Conservation (phyloP, 2,888 invertebrate genomes). For the Creontiades dilutus region DNA sequence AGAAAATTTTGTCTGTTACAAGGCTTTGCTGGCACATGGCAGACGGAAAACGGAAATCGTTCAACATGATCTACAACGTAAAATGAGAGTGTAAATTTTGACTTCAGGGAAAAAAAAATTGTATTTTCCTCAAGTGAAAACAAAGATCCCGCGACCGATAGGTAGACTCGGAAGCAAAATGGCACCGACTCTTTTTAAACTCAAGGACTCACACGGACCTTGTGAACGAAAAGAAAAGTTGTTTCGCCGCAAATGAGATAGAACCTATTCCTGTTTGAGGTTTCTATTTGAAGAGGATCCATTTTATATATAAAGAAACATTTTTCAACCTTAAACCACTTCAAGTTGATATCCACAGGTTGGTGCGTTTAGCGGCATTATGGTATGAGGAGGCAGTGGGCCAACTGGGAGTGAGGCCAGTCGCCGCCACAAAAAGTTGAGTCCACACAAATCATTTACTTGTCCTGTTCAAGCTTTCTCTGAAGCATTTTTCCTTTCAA, state of each 20-base stretch:
- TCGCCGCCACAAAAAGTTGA: not conserved
- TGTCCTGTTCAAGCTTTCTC: not conserved
- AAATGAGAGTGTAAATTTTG: too few relatives aligned
- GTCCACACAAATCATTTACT: constrained; percentile 16
- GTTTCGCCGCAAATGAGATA: constrained; percentile 25
- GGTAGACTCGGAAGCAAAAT: not conserved
- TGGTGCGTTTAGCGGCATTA: constrained; percentile 28
- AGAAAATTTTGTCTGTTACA: too few relatives aligned
- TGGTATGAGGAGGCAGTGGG: not conserved
- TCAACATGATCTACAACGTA: too few relatives aligned
- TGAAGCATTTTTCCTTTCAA: too few relatives aligned
- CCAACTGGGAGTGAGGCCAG: constrained; percentile 34
- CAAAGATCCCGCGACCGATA: too few relatives aligned
- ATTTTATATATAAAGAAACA: constrained; percentile 5
- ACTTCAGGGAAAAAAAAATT: too few relatives aligned
- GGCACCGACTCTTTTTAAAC: not conserved
- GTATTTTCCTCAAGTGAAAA: too few relatives aligned
- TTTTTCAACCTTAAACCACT: constrained; percentile 23
- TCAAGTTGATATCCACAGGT: constrained; percentile 31
- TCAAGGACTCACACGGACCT: not conserved
- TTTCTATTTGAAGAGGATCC: constrained; percentile 11
- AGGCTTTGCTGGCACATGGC: too few relatives aligned
- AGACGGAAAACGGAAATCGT: too few relatives aligned
- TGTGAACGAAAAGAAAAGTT: constrained; percentile 23
- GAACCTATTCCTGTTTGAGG: constrained; percentile 30